Base-by-base conservation (phyloP, 2,797 vertebrate genomes). In the Zalophus californianus region DNA sequence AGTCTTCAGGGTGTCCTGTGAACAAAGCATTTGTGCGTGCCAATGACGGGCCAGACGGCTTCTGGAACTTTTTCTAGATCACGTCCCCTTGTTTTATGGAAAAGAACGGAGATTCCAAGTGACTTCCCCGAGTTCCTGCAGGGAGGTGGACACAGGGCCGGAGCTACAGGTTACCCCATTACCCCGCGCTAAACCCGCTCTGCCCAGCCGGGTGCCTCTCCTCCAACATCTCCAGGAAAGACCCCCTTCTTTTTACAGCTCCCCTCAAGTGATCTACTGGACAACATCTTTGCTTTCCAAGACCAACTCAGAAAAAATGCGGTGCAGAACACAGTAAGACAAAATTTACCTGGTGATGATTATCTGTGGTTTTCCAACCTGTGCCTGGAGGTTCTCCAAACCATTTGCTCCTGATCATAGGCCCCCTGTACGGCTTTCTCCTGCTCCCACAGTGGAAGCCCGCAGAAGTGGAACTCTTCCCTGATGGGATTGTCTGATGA, bases 241-340 rank as follows among this genome's bases (percentile, higher is more conserved):
- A 79, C 21, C 13, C 18, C 68, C 32, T 75, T 79, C 48, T 82
- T 68, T 82, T 16, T 52, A 73, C 29, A 75, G 23, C 15, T 25
- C 15, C 10, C 35, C 27, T 88, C 50, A 89, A 64, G 66, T 18
- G 14, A 23, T 27, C 64, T 60, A 35, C 16, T 52, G 1, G 50
- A 12, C 18, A 66, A 14, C 18, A 83, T 60, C n/a, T 72, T 92
- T 41, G 50, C 6, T 62, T 68, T 64, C 41, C 16, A 62, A 14
- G 50, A 29, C 38, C 3, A 35, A 16, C 18, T 66, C 25, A 73
- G 56, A 92, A 79, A 95, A 77, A 32, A 52, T 20, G 11, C 23
- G 32, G 3, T 20, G 23, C 1, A 1, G 18, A 15, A 2, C 48
- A 56, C 52, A 11, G 0, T 44, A 14, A 77, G 14, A 29, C 1